Conservation (phyloP, 2,888 invertebrate species). For the Stictocephala bisonia region DNA sequence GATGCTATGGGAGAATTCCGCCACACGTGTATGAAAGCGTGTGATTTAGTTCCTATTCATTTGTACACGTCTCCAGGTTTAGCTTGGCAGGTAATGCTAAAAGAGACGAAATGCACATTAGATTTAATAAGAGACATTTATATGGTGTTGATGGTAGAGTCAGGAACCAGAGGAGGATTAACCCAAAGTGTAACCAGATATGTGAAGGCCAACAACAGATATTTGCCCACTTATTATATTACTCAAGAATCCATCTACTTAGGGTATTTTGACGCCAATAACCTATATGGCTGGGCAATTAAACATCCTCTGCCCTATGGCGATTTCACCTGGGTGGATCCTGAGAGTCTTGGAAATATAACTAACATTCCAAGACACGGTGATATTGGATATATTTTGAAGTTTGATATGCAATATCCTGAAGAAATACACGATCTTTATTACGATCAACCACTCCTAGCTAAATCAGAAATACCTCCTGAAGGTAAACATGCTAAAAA, state of each 20-base stretch:
- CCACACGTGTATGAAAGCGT: slow-evolving; percentile 11
- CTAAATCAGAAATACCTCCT: too few species aligned
- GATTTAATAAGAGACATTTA: slow-evolving; percentile 48
- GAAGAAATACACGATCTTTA: too few species aligned
- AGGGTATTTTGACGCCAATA: slow-evolving; percentile 46
- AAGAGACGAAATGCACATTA: slow-evolving; percentile 41
- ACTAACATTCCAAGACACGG: too few species aligned
- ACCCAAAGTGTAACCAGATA: slow-evolving; percentile 33
- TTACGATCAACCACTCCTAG: too few species aligned
- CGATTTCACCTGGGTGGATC: slow-evolving; percentile 44
- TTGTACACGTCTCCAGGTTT: slow-evolving; percentile 44
- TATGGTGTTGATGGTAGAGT: slow-evolving; percentile 48
- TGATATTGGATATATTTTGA: too few species aligned
- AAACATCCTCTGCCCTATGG: slow-evolving; percentile 17
- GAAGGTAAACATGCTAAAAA: too few species aligned
- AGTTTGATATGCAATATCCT: too few species aligned
- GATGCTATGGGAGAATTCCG: slow-evolving; percentile 51
- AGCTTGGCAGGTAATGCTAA: slow-evolving; percentile 43
- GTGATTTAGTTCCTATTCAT: slow-evolving; percentile 43
- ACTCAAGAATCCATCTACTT: slow-evolving; percentile 15
- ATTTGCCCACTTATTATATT: slow-evolving; percentile 37
- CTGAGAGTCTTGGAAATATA: too few species aligned
- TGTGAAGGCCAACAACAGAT: slow-evolving; percentile 40
- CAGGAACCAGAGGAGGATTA: slow-evolving; percentile 46
- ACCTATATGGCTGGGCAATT: slow-evolving; percentile 45